Base-by-base conservation (phyloP, 1,140 invertebrate genomes). In the Tribolium castaneum region DNA sequence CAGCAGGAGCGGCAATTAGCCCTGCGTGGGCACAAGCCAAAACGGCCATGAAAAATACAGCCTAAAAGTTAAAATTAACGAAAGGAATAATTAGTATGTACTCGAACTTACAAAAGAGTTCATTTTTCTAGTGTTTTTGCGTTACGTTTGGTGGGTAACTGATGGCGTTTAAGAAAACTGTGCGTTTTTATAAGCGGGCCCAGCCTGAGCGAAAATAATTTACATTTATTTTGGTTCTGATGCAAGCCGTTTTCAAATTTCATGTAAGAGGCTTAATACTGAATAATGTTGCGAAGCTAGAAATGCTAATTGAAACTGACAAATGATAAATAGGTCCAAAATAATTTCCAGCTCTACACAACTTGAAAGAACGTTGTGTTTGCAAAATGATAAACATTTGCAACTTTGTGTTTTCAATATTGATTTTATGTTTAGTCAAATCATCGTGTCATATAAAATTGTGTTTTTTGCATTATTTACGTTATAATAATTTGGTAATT, bases 11-110 rank as follows among this genome's bases (percentile, higher is more conserved):
- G 35, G 45, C 76, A 9, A 78, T 16, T 3, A 70, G 1, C 25
- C 51, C 66, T 30, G 78, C 78, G 34, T 50, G 45, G 78, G 78
- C 78, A 34, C 34, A 50, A 51, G 75, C 78, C 66, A 80, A 62
- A 25, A 51, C 75, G n/a, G 45, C 75, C 10, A 76, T 16, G 62
- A 79, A 75, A n/a, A 76, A 73, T n/a, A 79, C 25, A 56, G 12
- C 62, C 78, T 79, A n/a, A 52, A 34, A 54, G 52, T 56, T 45
- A 72, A 56, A 72, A 45, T 13, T 50, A n/a, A n/a, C 22, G 7
- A 50, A 72, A 45, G 9, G 3, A 45, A 45, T 45, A 10, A 10
- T 45, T 45, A 9, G 6, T 45, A 9, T 45, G 9, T 54, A 75
- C 72, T 19, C 16, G 16, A 19, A 19, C 16, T 75, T 75, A 75